These are phyloP conservation scores for Sesia bembeciformis DNA, from an alignment of 2,888 invertebrate species.

Conservation along the genomic window DNA sequence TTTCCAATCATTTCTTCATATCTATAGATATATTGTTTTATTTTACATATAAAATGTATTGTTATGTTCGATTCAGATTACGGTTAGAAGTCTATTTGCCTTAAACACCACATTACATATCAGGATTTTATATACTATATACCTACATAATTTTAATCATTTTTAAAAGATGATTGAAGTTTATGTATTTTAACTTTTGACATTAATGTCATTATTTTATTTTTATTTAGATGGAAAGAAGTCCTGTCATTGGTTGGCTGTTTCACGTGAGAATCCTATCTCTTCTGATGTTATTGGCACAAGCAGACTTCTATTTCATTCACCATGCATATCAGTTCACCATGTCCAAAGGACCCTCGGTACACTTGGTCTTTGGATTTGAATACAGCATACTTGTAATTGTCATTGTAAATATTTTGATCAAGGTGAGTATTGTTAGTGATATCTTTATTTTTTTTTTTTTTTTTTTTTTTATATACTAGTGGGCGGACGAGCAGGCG, in stretches of 20 bases:
- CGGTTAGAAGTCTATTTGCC: neutral
- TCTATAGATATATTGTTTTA: too few relatives aligned
- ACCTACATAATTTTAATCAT: too few relatives aligned
- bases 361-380: slow-evolving; percentile 99
- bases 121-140: too few relatives aligned
- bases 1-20: too few relatives aligned
- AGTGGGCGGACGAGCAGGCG: too few relatives aligned
- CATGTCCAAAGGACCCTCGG: slow-evolving; percentile 93
- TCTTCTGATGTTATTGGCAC: slow-evolving; percentile 85
- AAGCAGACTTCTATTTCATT: slow-evolving; percentile 91
- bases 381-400: slow-evolving; percentile 98
- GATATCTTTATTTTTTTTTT: neutral
- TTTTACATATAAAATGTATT: too few relatives aligned
- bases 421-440: slow-evolving; percentile 82
- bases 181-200: too few relatives aligned
- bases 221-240: slow-evolving; percentile 93
- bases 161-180: too few relatives aligned
- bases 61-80: neutral
- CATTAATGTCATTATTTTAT: slow-evolving; percentile 3
- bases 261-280: slow-evolving; percentile 95
- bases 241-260: slow-evolving; percentile 95
- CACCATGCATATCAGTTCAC: slow-evolving; percentile 96
- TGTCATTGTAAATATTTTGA: slow-evolving; percentile 91
- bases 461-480: too few relatives aligned
- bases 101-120: too few relatives aligned